phyloP scores from a whole-genome alignment of 2,888 invertebrate genomes.

The Cephus rjabovi region DNA sequence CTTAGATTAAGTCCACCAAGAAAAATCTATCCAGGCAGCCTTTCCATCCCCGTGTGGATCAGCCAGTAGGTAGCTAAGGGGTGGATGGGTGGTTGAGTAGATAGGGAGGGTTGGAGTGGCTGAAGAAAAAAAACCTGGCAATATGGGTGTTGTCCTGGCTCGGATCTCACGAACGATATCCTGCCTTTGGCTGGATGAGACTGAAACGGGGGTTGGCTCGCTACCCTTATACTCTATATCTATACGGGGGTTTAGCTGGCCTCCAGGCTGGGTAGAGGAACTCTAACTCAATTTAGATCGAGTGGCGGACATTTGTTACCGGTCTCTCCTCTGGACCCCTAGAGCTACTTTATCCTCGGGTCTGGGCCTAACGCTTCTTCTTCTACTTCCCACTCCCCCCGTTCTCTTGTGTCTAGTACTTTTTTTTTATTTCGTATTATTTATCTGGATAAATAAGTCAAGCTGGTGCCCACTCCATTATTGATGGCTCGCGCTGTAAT shows the following conservation, averaged over 20 bases:
- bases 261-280: slow-evolving; percentile 27
- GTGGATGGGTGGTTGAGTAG: slow-evolving; percentile 17
- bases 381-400: background rate
- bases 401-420: slow-evolving; percentile 4
- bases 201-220: background rate
- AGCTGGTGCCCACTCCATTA: slow-evolving; percentile 37
- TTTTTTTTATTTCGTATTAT: slow-evolving; percentile 65
- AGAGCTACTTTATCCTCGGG: slow-evolving; percentile 43
- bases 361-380: slow-evolving; percentile 17
- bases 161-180: slow-evolving; percentile 41
- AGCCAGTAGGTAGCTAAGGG: background rate
- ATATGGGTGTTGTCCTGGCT: slow-evolving; percentile 59
- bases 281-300: slow-evolving; percentile 68
- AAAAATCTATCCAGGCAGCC: slow-evolving; percentile 59
- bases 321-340: slow-evolving; percentile 39
- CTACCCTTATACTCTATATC: slow-evolving; percentile 11
- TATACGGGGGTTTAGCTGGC: slow-evolving; percentile 18
- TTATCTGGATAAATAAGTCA: slow-evolving; percentile 64
- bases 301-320: slow-evolving; percentile 66
- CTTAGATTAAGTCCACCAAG: slow-evolving; percentile 64
- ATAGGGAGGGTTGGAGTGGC: slow-evolving; percentile 30
- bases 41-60: slow-evolving; percentile 27
- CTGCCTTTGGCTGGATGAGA: slow-evolving; percentile 22
- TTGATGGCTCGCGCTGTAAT: slow-evolving; percentile 34
- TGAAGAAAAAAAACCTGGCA: slow-evolving; percentile 49